These are phyloP conservation scores for Drosophila lacicola DNA, from an alignment of 2,888 invertebrate genomes.

Conservation along the genomic window DNA sequence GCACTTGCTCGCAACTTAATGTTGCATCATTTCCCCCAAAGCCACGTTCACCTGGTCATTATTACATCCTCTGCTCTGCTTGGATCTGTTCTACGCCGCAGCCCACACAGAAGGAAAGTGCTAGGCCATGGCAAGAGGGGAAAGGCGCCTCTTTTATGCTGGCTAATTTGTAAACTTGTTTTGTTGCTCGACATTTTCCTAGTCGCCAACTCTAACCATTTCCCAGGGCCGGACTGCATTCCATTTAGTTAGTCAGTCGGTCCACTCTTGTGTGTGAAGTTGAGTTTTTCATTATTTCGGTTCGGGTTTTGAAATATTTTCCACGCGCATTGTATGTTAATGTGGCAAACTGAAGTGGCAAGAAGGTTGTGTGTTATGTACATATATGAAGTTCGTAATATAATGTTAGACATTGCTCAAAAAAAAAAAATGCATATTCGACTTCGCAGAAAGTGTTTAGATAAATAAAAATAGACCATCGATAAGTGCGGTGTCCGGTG, in stretches of 20 bases:
- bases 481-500: constrained; percentile 24
- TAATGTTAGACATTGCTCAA: constrained; percentile 43
- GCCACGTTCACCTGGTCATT: constrained; percentile 33
- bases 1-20: constrained; percentile 40
- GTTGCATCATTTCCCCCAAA: constrained; percentile 55
- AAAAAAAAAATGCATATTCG: constrained; percentile 16
- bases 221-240: constrained; percentile 23
- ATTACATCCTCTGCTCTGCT: constrained; percentile 16
- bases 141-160: constrained; percentile 36
- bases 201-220: constrained; percentile 15
- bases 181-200: constrained; percentile 51
- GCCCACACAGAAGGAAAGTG: constrained; percentile 26
- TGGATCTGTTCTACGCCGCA: constrained; percentile 17
- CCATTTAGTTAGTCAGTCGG: constrained; percentile 25
- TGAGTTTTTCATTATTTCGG: constrained; percentile 14
- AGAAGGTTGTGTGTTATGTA: constrained; percentile 35
- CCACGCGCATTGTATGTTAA: constrained; percentile 65
- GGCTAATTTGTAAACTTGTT: constrained; percentile 68
- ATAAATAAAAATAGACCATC: constrained; percentile 36
- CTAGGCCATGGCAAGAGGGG: not conserved
- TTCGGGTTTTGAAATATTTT: constrained; percentile 61
- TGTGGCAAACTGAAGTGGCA: constrained; percentile 29
- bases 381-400: constrained; percentile 37
- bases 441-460: constrained; percentile 18
- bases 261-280: constrained; percentile 55